Base-by-base conservation (phyloP, 2,797 vertebrate species). In the Staurois parvus region DNA sequence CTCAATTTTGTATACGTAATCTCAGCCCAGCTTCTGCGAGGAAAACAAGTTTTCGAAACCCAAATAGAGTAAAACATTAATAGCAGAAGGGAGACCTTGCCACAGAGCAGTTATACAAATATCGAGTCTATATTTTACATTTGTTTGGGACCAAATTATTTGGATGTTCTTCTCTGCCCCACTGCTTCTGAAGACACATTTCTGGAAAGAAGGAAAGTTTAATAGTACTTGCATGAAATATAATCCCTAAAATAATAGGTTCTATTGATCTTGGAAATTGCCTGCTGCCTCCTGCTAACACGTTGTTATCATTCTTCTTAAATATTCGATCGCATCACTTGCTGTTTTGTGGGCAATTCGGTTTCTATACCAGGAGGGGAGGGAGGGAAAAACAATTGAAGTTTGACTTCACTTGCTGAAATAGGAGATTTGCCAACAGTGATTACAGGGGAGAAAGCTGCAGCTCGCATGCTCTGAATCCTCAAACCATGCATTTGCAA, bases 381-480 rank as follows among this genome's bases (percentile, higher is more conserved):
- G 68, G 24, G 42, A 56, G 48, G 48, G n/a, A 76, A 91, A 96
- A 95, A 91, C 93, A 93, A 74, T 96, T 96, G 91, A 93, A 92
- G 91, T 95, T 94, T n/a, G 94, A 95, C 88, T 95, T 95, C 88
- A 89, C 94, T 40, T 93, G 94, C 91, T 95, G 94, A 91, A 93
- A 89, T 89, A 93, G 94, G 90, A 92, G 91, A 83, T 95, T 96
- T 86, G 93, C 94, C 76, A 96, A 94, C 92, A 94, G 94, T 92
- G 92, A 92, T 76, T 92, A 95, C 92, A 64, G 81, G 92, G 85
- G 93, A 95, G 93, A 76, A 78, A 94, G 92, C 88, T 95, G 93
- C 48, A 79, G 92, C 92, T 83, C 92, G 91, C 76, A 92, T 91
- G 62, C 93, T 94, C 90, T 92, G 93, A 84, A 93, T 93, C 19